Percentiles rank a stretch among this genome's conserved stretches.
These are phyloP conservation scores for Diarsia rubi DNA, from an alignment of 2,888 invertebrate species.

Conservation along the genomic window DNA sequence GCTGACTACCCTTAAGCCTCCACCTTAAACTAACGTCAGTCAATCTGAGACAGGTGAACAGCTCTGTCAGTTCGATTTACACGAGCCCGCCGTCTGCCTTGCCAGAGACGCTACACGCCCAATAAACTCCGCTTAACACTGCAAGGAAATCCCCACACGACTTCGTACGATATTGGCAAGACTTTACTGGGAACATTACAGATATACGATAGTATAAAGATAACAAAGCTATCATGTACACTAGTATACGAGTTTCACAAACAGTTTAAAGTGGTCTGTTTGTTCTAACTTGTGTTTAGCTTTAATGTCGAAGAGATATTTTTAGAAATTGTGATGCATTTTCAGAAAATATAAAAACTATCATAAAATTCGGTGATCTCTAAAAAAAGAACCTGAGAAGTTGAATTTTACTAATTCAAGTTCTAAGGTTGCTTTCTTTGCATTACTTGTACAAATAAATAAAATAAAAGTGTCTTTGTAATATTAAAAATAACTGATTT, in stretches of 20 bases:
- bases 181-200: constrained; percentile 63
- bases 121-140: constrained; percentile 85
- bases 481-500: no score
- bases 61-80: constrained; percentile 87
- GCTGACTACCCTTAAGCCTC: no score
- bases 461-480: no score
- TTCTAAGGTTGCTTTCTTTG: not conserved
- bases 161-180: constrained; percentile 72
- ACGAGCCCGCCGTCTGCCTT: constrained; percentile 72
- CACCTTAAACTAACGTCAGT: constrained; percentile 75
- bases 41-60: constrained; percentile 82
- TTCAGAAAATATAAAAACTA: not conserved
- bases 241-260: constrained; percentile 66
- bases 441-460: no score
- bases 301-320: constrained; percentile 2
- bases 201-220: constrained; percentile 64
- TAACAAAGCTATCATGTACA: constrained; percentile 65
- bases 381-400: not conserved
- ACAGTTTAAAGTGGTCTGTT: constrained; percentile 68
- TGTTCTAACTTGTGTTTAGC: constrained; percentile 54
- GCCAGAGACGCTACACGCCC: constrained; percentile 80
- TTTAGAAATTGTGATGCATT: not conserved
- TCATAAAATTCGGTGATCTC: not conserved
- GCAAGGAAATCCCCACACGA: constrained; percentile 78
- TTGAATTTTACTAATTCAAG: not conserved